Percentiles rank a stretch among this genome's conserved stretches.
These are phyloP conservation scores for Eupithecia centaureata DNA, from an alignment of 2,888 invertebrate genomes.

Conservation along the genomic window DNA sequence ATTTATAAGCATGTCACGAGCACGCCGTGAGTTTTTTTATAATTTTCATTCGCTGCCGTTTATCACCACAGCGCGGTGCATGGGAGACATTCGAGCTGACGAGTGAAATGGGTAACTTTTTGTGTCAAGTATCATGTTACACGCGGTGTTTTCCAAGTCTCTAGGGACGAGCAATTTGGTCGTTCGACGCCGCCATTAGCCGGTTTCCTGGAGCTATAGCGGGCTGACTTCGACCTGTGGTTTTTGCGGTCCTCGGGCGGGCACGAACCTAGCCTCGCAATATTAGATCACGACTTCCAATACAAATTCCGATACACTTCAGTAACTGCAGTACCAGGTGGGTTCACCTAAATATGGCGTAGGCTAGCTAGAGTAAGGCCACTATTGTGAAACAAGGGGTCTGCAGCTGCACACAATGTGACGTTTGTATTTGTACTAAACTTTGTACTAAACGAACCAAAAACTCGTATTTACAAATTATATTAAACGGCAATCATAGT, in stretches of 20 bases:
- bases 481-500: background rate
- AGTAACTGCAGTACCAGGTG: conserved; percentile 23
- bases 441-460: background rate
- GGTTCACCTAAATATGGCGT: conserved; percentile 26
- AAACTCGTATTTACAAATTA: background rate
- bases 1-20: conserved; percentile 76
- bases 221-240: conserved; percentile 49
- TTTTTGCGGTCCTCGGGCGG: conserved; percentile 59
- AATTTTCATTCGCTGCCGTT: conserved; percentile 58
- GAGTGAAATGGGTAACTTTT: conserved; percentile 73
- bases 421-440: conserved; percentile 19
- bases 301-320: conserved; percentile 27
- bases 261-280: conserved; percentile 49
- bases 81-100: conserved; percentile 53
- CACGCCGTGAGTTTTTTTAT: conserved; percentile 57
- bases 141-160: conserved; percentile 48
- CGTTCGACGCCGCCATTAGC: conserved; percentile 53
- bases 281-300: conserved; percentile 32
- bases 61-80: conserved; percentile 56
- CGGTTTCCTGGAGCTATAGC: conserved; percentile 51
- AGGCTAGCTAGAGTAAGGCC: conserved; percentile 14
- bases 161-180: conserved; percentile 53
- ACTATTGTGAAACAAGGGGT: conserved; percentile 29
- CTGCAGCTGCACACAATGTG: conserved; percentile 31
- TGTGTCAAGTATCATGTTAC: conserved; percentile 58